These are phyloP conservation scores for Numida meleagris DNA, from an alignment of 2,113 vertebrate genomes.

Conservation along the genomic window DNA sequence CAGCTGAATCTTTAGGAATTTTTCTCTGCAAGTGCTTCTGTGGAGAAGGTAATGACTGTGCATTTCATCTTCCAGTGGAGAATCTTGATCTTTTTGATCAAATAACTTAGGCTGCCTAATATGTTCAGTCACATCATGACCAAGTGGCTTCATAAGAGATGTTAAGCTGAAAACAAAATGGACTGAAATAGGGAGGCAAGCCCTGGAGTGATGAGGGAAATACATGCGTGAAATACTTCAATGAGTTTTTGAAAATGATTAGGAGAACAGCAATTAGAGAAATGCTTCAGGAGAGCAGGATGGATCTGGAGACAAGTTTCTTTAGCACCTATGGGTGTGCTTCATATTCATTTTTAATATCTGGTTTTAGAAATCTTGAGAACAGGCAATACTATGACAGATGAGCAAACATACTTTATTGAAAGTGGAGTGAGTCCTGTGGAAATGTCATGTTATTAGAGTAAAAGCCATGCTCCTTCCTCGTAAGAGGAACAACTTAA, in stretches of 20 bases:
- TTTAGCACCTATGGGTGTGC: neutral
- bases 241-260: neutral
- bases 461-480: neutral
- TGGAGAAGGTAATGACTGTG: neutral
- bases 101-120: neutral
- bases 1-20: neutral
- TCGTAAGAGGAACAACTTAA: neutral
- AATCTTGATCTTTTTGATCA: neutral
- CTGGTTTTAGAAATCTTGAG: slow-evolving; percentile 22
- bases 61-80: neutral
- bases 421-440: neutral
- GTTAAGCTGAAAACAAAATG: neutral
- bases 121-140: neutral
- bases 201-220: neutral
- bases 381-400: neutral
- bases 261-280: neutral
- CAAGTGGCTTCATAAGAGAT: neutral
- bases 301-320: slow-evolving; percentile 1
- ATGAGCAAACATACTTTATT: neutral
- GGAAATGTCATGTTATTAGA: neutral
- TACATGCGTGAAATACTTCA: neutral
- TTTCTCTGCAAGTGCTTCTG: neutral
- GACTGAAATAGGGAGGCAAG: neutral
- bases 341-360: neutral
- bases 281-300: neutral